Percentiles rank a stretch among this genome's conserved stretches.
Evolutionary conservation across 2,797 vertebrate genomes (phyloP).

Genomic region (Manis javanica): DNA sequence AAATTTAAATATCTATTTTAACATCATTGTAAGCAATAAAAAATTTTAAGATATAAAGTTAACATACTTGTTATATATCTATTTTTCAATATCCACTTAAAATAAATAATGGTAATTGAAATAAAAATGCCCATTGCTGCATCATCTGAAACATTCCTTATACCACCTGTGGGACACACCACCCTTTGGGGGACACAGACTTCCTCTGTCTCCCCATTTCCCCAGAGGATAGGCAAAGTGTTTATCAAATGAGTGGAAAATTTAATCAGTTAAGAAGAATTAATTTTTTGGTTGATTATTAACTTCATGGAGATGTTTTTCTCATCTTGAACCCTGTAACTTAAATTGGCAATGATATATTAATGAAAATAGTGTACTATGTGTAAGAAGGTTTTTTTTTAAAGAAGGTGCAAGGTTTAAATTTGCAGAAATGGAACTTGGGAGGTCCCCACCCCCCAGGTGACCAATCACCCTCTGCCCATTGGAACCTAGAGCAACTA

Average conservation of each 20-base stretch:
- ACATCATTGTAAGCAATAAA: background rate
- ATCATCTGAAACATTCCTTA: background rate
- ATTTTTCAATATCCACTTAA: background rate
- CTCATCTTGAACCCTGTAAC: background rate
- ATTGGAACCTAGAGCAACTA: background rate
- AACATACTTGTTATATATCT: background rate
- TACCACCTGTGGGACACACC: background rate
- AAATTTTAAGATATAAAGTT: background rate
- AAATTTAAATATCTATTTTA: background rate
- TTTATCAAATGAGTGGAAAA: background rate
- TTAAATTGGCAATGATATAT: background rate
- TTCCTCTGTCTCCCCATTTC: background rate
- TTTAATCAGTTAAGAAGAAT: background rate
- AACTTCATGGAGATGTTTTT: background rate
- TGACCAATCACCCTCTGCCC: background rate
- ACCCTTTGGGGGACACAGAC: too few species aligned
- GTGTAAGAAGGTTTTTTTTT: background rate
- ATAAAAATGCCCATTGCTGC: background rate
- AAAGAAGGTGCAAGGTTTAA: background rate
- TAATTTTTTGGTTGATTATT: background rate
- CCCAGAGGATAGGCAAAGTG: fast-evolving
- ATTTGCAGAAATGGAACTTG: background rate
- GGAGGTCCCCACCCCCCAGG: background rate
- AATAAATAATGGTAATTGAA: background rate
- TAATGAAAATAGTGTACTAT: background rate